Conservation (phyloP, 2,797 vertebrate genomes). For the Enteromius thamalakanensis region DNA sequence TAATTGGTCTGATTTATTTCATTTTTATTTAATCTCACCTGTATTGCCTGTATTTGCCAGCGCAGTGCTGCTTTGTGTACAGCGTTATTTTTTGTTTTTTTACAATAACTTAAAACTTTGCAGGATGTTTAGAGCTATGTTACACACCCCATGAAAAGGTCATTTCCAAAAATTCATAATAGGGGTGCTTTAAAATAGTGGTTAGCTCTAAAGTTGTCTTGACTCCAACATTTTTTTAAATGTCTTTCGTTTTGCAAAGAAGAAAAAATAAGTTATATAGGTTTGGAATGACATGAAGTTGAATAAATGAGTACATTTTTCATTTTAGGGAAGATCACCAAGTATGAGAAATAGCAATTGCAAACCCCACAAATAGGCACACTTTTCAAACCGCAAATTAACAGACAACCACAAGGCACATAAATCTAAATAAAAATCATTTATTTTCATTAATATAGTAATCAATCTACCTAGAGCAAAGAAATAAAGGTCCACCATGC, state of each 20-base stretch:
- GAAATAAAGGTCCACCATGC: slow-evolving; percentile 73
- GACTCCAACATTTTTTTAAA: neutral
- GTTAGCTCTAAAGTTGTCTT: neutral
- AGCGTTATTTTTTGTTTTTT: no score
- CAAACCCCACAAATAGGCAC: neutral
- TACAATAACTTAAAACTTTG: no score
- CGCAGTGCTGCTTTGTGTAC: no score
- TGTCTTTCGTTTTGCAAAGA: neutral
- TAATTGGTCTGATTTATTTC: no score
- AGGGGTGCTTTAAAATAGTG: no score
- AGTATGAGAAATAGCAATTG: neutral
- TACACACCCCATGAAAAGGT: no score
- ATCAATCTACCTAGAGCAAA: slow-evolving; percentile 78
- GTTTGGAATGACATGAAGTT: neutral
- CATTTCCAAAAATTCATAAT: no score
- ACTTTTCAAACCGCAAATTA: slow-evolving; percentile 13
- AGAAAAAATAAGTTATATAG: neutral
- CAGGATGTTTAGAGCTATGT: no score
- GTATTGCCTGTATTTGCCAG: no score
- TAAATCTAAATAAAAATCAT: slow-evolving; percentile 81
- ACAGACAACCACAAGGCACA: slow-evolving; percentile 36
- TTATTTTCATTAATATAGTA: slow-evolving; percentile 84
- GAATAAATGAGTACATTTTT: neutral
- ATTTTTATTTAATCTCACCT: no score
- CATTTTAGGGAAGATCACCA: neutral